phyloP scores from a whole-genome alignment of 2,797 vertebrate species.

The Babyrousa celebensis region DNA sequence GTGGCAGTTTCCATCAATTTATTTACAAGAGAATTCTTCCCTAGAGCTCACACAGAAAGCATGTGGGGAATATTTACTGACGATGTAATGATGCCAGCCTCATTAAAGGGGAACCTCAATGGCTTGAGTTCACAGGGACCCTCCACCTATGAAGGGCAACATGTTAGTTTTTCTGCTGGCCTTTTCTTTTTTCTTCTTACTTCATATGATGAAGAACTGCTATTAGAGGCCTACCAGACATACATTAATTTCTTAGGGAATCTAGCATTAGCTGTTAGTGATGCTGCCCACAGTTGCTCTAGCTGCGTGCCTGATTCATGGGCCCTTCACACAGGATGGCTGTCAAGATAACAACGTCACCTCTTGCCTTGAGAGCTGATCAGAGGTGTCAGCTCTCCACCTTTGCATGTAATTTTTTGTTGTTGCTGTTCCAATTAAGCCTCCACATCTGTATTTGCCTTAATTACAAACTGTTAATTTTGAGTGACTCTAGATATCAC shows the following conservation, averaged over 20 bases:
- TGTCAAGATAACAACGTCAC: neutral
- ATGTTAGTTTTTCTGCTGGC: neutral
- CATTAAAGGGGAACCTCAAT: neutral
- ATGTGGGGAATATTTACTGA: neutral
- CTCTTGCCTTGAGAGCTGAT: neutral
- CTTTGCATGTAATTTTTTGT: conserved; percentile 44
- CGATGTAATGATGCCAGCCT: too few species aligned
- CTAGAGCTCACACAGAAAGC: neutral
- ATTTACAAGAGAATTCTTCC: neutral
- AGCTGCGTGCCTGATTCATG: neutral
- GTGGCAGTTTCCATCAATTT: neutral
- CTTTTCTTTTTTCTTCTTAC: neutral
- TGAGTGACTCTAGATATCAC: neutral
- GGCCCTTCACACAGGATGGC: neutral
- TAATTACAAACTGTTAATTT: conserved; percentile 20
- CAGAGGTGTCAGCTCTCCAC: neutral
- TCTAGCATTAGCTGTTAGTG: neutral
- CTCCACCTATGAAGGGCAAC: neutral
- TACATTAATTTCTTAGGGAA: neutral
- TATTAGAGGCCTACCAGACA: neutral
- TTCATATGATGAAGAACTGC: conserved; percentile 18
- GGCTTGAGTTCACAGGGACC: neutral
- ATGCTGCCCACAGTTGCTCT: too few species aligned
- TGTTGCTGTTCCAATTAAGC: neutral
- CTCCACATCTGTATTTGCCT: conserved; percentile 10